Conservation (phyloP, 1,140 invertebrate genomes). For the Muscidifurax raptorellus region DNA sequence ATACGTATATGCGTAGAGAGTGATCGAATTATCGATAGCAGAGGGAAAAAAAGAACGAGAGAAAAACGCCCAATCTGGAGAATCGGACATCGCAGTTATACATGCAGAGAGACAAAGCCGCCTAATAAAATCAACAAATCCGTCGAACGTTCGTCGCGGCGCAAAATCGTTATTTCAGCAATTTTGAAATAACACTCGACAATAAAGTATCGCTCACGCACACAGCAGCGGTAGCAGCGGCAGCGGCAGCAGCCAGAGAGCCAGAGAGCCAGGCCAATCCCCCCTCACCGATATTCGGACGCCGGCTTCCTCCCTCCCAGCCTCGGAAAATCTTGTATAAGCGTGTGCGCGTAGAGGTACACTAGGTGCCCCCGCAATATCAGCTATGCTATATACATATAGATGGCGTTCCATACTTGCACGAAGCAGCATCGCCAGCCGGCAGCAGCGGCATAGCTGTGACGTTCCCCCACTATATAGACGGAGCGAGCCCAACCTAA, state of each 20-base stretch:
- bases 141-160: neutral
- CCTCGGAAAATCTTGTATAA: slow-evolving; percentile 44
- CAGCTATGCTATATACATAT: neutral
- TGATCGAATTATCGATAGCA: too few relatives aligned
- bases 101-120: neutral
- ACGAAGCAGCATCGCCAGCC: neutral
- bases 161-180: slow-evolving; percentile 42
- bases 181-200: slow-evolving; percentile 45
- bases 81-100: neutral
- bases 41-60: neutral
- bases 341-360: neutral
- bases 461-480: slow-evolving; percentile 32
- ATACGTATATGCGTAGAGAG: too few relatives aligned
- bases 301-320: neutral
- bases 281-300: slow-evolving; percentile 46
- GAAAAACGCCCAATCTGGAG: neutral
- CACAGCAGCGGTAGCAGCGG: neutral
- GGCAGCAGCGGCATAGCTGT: slow-evolving; percentile 17
- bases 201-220: slow-evolving; percentile 22
- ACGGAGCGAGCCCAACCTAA: neutral
- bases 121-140: slow-evolving; percentile 2
- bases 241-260: neutral
- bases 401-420: neutral
- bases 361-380: neutral
- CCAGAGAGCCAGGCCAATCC: slow-evolving; percentile 55